Conservation (phyloP, 1,140 invertebrate species). For the Calliopsis andreniformis region DNA sequence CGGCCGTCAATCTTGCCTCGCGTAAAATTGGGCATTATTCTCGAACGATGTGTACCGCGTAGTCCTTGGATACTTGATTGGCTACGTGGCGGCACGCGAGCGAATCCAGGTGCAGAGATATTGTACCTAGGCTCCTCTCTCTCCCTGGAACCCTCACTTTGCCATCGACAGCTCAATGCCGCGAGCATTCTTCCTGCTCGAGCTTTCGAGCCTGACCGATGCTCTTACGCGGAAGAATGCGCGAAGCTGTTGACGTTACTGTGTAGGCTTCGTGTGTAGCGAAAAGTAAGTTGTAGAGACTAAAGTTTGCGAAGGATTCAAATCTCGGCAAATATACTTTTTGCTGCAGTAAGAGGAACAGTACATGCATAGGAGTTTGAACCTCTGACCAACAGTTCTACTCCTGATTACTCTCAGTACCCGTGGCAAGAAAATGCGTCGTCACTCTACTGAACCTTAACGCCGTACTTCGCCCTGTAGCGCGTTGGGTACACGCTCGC, state of each 20-base stretch:
- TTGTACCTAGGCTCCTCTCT: constrained; percentile 19
- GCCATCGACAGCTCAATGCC: constrained; percentile 33
- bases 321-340: too few relatives aligned
- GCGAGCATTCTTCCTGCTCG: neutral
- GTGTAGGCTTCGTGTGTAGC: too few relatives aligned
- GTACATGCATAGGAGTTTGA: too few relatives aligned
- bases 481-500: neutral
- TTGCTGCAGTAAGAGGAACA: too few relatives aligned
- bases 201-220: neutral
- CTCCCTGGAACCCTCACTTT: too few relatives aligned
- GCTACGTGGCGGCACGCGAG: constrained; percentile 53
- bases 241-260: constrained; percentile 27
- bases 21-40: constrained; percentile 64
- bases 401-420: too few relatives aligned
- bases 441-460: neutral
- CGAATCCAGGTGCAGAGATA: constrained; percentile 46
- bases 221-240: constrained; percentile 30
- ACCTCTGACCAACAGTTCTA: too few relatives aligned
- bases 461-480: neutral
- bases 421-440: neutral
- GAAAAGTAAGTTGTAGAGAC: too few relatives aligned
- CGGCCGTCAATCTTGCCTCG: constrained; percentile 63
- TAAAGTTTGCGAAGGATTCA: too few relatives aligned
- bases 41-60: constrained; percentile 21
- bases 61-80: constrained; percentile 32